phyloP scores from a whole-genome alignment of 2,113 vertebrate genomes.

The Hydropotes inermis region DNA sequence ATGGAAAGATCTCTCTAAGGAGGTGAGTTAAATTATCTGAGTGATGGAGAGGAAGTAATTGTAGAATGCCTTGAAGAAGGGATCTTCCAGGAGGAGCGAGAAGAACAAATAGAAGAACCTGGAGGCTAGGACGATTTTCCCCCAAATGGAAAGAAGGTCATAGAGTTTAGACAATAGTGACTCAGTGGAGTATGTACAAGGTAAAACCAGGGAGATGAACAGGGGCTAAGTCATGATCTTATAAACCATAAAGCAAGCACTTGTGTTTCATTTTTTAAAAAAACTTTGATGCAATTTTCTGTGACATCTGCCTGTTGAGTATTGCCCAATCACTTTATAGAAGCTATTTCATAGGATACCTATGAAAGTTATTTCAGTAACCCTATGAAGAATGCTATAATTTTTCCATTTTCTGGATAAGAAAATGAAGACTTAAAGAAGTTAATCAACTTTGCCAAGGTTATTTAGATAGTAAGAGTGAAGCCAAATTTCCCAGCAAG shows the following conservation, averaged over 20 bases:
- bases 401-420: neutral
- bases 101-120: neutral
- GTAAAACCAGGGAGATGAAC: neutral
- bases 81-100: neutral
- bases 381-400: neutral
- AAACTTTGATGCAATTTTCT: neutral
- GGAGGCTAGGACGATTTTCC: neutral
- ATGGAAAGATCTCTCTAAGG: neutral
- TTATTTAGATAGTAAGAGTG: neutral
- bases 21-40: conserved; percentile 31
- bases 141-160: neutral
- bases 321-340: neutral
- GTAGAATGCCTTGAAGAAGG: neutral
- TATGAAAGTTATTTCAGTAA: neutral
- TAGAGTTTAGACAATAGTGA: neutral
- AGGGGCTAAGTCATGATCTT: neutral
- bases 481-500: neutral
- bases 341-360: neutral
- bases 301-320: neutral
- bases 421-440: neutral
- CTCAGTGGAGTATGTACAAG: too few relatives aligned
- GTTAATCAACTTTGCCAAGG: neutral
- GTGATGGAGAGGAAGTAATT: neutral
- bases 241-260: neutral
- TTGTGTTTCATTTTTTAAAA: neutral